Conservation (phyloP, 2,888 invertebrate species). For the Lithophane leautieri region DNA sequence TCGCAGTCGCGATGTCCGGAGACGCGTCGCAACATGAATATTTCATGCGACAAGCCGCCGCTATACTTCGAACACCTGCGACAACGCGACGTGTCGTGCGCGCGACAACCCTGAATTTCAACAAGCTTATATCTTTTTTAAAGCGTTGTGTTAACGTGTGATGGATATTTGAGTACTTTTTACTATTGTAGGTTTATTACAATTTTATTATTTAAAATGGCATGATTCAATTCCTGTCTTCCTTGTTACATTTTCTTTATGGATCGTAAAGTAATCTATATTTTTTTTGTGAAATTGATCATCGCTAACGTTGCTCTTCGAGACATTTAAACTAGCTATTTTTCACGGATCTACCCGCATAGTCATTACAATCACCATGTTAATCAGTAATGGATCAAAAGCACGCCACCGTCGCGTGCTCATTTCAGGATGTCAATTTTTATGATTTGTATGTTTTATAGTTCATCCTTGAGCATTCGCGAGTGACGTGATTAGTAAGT, state of each 20-base stretch:
- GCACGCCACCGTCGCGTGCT: too few species aligned
- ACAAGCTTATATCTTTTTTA: conserved; percentile 23
- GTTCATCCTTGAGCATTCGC: too few species aligned
- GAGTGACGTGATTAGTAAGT: too few species aligned
- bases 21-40: conserved; percentile 55
- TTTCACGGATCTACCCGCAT: background rate
- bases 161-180: conserved; percentile 20
- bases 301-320: background rate
- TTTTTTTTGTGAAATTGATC: background rate
- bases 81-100: conserved; percentile 41
- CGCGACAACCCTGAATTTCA: conserved; percentile 48
- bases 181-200: conserved; percentile 2
- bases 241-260: conserved; percentile 5
- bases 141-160: conserved; percentile 10
- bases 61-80: conserved; percentile 54
- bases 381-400: background rate
- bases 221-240: conserved; percentile 6
- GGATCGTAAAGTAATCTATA: background rate
- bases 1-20: conserved; percentile 49
- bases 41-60: conserved; percentile 52
- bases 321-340: background rate
- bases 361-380: background rate
- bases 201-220: conserved; percentile 13
- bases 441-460: too few species aligned
- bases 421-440: too few species aligned